phyloP scores from a whole-genome alignment of 2,888 invertebrate genomes.

The Odontocolon sp. region DNA sequence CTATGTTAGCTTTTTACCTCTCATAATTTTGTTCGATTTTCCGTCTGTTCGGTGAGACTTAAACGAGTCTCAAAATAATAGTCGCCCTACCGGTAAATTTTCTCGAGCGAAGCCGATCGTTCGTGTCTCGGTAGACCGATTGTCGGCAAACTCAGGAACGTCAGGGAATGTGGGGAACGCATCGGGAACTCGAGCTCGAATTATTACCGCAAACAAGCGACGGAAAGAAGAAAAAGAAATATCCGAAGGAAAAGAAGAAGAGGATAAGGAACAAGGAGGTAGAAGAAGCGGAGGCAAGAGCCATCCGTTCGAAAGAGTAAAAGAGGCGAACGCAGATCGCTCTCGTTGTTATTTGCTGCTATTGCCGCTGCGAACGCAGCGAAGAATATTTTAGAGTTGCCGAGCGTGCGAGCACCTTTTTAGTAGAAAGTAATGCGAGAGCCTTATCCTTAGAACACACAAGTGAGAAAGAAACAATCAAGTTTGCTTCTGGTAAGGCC shows the following conservation, averaged over 20 bases:
- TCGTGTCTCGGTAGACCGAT: background rate
- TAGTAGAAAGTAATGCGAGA: constrained; percentile 65
- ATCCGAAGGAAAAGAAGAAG: background rate
- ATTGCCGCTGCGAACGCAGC: background rate
- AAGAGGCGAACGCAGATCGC: too few species aligned
- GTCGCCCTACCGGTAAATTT: background rate
- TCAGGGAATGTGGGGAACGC: too few species aligned
- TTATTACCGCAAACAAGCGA: background rate
- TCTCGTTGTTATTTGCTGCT: too few species aligned
- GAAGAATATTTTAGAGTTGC: constrained; percentile 17
- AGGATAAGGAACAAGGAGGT: too few species aligned
- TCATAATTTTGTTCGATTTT: background rate
- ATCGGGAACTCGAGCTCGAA: background rate
- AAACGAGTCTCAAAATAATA: constrained; percentile 12
- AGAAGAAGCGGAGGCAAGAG: too few species aligned
- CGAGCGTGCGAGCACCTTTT: constrained; percentile 59
- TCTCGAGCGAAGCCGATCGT: constrained; percentile 1
- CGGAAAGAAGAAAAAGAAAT: background rate
- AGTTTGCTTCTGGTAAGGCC: constrained; percentile 14
- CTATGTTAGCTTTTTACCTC: background rate
- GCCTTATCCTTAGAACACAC: constrained; percentile 23
- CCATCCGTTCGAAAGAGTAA: too few species aligned
- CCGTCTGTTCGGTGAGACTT: constrained; percentile 1
- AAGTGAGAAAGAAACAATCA: constrained; percentile 20
- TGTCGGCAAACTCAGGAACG: background rate